Evolutionary conservation across 2,113 vertebrate genomes (phyloP).

Genomic region (Hippocampus mohnikei): DNA sequence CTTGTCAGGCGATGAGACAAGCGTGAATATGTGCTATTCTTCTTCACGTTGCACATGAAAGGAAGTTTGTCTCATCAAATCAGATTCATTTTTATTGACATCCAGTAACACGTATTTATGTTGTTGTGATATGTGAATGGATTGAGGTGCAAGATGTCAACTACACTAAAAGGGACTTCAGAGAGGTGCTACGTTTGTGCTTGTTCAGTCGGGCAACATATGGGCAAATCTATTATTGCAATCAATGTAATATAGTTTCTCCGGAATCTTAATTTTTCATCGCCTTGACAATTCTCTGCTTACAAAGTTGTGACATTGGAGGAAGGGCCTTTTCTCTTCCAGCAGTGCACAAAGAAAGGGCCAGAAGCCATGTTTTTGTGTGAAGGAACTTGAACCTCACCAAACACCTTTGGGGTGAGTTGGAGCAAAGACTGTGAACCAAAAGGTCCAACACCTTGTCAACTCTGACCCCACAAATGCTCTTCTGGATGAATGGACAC

Average conservation of each 20-base stretch:
- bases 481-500: neutral
- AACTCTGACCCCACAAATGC: neutral
- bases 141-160: neutral
- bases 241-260: no score
- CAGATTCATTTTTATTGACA: neutral
- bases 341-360: neutral
- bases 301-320: neutral
- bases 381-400: no score
- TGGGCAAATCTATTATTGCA: no score
- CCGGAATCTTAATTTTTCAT: neutral
- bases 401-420: neutral
- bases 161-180: neutral
- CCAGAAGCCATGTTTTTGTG: neutral
- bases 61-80: neutral
- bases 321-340: neutral
- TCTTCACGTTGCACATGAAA: neutral
- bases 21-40: neutral
- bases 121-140: neutral
- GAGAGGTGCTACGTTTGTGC: neutral
- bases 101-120: neutral
- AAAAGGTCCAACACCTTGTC: neutral
- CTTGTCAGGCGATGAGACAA: neutral
- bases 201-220: neutral
- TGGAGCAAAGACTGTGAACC: no score
- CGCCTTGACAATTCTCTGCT: neutral